A percentile compares a stretch with the other conserved stretches of the same genome.
Evolutionary conservation across 2,797 vertebrate species (phyloP).

Genomic region (Alauda arvensis): DNA sequence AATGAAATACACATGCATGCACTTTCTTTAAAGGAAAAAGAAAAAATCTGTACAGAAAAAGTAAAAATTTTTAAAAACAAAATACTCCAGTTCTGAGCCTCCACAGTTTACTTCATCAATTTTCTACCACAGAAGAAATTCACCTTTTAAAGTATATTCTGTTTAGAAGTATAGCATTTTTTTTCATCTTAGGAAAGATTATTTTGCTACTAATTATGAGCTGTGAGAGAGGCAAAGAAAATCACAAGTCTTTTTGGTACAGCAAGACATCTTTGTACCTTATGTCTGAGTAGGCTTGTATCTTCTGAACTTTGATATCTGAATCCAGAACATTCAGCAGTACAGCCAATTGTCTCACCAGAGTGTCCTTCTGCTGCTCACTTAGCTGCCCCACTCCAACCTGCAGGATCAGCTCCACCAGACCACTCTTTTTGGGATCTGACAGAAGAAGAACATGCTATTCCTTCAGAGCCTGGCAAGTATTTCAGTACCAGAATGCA

Average conservation of each 20-base stretch:
- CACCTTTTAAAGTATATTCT: background rate
- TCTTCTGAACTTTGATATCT: slow-evolving; percentile 81
- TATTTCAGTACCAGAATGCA: background rate
- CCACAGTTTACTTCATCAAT: background rate
- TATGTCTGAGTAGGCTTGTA: slow-evolving; percentile 84
- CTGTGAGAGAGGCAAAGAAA: background rate
- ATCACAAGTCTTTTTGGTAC: background rate
- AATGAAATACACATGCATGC: background rate
- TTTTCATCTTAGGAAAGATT: background rate
- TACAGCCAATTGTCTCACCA: slow-evolving; percentile 84
- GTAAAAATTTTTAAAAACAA: background rate
- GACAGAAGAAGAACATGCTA: background rate
- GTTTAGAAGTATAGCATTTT: background rate
- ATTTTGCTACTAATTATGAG: background rate
- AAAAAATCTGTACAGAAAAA: background rate
- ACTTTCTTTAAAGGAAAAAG: background rate
- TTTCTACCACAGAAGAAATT: background rate
- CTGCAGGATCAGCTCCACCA: slow-evolving; percentile 89
- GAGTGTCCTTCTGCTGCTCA: slow-evolving; percentile 83
- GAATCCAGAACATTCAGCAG: slow-evolving; percentile 83
- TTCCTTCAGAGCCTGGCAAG: background rate
- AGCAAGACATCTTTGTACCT: slow-evolving; percentile 72
- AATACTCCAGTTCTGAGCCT: background rate
- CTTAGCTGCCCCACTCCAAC: slow-evolving; percentile 82
- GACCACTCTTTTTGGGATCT: slow-evolving; percentile 80